phyloP scores from a whole-genome alignment of 2,113 vertebrate species.

The Procavia capensis region DNA sequence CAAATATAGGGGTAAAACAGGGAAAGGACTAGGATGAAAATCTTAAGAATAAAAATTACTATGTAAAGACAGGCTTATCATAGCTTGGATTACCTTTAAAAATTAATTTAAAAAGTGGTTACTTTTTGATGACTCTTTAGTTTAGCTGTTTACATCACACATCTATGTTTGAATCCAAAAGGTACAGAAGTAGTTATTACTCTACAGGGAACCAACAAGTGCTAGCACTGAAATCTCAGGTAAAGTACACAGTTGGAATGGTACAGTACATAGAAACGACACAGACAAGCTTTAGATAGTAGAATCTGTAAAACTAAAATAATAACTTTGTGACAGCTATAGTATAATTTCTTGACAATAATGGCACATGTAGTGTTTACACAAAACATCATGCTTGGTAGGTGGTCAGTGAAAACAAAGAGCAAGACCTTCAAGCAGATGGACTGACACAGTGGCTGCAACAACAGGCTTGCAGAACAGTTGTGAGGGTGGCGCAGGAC shows the following conservation, averaged over 20 bases:
- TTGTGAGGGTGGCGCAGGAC: no score
- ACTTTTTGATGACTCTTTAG: slow-evolving; percentile 36
- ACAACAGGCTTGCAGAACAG: no score
- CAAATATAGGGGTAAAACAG: background rate
- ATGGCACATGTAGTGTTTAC: background rate
- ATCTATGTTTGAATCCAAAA: slow-evolving; percentile 5
- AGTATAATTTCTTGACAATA: background rate
- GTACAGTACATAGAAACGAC: background rate
- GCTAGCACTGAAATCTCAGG: background rate
- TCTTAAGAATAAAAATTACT: slow-evolving; percentile 31
- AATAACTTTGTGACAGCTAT: background rate
- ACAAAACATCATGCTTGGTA: background rate
- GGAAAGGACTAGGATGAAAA: slow-evolving; percentile 7
- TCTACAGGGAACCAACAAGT: background rate
- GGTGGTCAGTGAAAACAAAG: no score
- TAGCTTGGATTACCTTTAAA: slow-evolving; percentile 36
- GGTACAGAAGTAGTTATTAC: background rate
- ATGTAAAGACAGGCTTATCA: background rate
- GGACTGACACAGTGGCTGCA: no score
- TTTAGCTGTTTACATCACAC: slow-evolving; percentile 7
- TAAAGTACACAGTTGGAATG: background rate
- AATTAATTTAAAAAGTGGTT: background rate
- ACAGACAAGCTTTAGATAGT: slow-evolving; percentile 15
- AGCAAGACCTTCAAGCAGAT: no score
- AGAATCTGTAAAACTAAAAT: slow-evolving; percentile 19